Conservation (phyloP, 2,797 vertebrate species). For the Argentina silus region DNA sequence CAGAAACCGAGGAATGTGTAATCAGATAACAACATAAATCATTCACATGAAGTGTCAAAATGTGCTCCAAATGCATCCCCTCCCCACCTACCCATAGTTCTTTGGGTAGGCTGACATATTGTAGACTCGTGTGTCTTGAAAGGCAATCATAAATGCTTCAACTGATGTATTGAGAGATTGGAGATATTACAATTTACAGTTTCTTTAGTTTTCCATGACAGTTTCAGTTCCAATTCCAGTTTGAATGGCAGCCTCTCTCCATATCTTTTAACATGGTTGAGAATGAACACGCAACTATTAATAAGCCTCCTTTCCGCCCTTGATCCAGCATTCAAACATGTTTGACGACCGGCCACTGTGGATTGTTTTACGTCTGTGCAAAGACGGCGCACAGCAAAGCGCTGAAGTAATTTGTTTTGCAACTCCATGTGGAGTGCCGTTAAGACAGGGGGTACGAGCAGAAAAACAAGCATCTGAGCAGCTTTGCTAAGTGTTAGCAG, state of each 20-base stretch:
- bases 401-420: conserved; percentile 57
- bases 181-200: neutral
- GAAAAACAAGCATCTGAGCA: conserved; percentile 16
- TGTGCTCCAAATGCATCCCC: neutral
- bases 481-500: conserved; percentile 8
- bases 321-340: neutral
- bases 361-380: conserved; percentile 22
- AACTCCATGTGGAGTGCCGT: conserved; percentile 33
- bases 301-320: neutral
- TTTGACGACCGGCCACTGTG: conserved; percentile 10
- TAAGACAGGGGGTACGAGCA: neutral
- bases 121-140: neutral
- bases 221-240: no score
- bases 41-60: neutral
- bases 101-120: neutral
- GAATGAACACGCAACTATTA: neutral
- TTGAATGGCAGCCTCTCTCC: no score
- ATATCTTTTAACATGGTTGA: no score
- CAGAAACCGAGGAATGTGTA: neutral
- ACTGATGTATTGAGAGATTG: neutral
- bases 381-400: conserved; percentile 19
- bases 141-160: neutral
- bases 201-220: neutral
- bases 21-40: neutral
- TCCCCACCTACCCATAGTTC: neutral